phyloP scores from a whole-genome alignment of 2,113 vertebrate genomes.

The Anser cygnoides region DNA sequence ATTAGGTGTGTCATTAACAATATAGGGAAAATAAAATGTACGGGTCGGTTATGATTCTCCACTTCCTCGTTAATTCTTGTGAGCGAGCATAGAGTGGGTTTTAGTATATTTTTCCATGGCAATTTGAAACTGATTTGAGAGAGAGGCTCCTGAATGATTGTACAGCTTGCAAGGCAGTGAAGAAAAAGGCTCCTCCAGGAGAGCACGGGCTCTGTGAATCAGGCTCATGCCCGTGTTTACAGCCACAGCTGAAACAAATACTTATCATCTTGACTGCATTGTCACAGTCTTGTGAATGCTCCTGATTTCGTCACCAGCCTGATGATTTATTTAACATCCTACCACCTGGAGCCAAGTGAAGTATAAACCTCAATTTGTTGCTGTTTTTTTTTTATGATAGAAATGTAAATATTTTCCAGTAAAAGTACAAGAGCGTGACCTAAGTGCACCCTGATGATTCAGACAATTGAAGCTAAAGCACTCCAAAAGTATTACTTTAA shows the following conservation, averaged over 20 bases:
- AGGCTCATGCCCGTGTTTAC: not conserved
- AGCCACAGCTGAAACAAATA: not conserved
- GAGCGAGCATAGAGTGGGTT: not conserved
- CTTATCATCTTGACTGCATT: not conserved
- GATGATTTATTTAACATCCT: conserved; percentile 31
- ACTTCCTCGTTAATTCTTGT: not conserved
- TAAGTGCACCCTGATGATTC: not conserved
- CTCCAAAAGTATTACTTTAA: not conserved
- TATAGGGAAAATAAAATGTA: not conserved
- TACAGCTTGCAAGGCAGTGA: not conserved
- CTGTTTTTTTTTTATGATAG: not conserved
- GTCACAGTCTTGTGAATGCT: not conserved
- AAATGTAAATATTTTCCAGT: conserved; percentile 18
- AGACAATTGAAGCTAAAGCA: not conserved
- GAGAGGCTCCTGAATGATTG: not conserved
- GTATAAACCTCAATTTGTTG: conserved; percentile 1
- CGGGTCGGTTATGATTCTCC: not conserved
- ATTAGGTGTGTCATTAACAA: not conserved
- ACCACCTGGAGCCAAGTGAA: not conserved
- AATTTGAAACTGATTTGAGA: not conserved
- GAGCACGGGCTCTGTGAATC: not conserved
- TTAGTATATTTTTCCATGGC: not conserved
- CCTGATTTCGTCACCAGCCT: conserved; percentile 13
- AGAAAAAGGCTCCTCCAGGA: not conserved
- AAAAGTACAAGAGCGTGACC: not conserved